Evolutionary conservation across 1,140 invertebrate genomes (phyloP), one percentile per base, ranked within the genome.

Genomic region (Berghia stephanieae): DNA sequence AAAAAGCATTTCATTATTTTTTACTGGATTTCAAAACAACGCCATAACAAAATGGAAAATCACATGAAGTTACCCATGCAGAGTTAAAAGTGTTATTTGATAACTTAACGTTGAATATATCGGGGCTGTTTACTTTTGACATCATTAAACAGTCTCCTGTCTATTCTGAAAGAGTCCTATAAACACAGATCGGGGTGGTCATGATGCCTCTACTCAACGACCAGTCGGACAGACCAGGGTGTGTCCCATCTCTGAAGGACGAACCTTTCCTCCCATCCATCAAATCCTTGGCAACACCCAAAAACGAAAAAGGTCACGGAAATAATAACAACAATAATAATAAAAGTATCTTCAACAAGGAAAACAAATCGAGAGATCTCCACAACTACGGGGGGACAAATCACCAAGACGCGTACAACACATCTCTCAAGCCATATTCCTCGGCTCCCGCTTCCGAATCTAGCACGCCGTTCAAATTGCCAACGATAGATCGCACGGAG

Each of bases 391-490:
- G 13, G 27, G 13, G 27, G 8, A 16, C 66, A 5, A 27, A 36
- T 24, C 27, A 16, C 18, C 21, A 43, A 4, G 21, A 44, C 40
- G 38, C 10, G 40, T 16, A 71, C 31, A 31, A 10, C 57, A 10
- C 10, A 31, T 8, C 10, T 31, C 10, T 24, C 27, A 43, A 71
- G 40, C 8, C 34, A 4, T 46, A 44, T 31, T 71, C 43, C 38
- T 71, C 69, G 6, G 69, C 69, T 21, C 69, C 69, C 10, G 42
- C 40, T 5, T 71, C 69, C 4, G 69, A 44, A n/a, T 44, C 69
- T 43, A 71, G 69, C 69, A 71, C 69, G 38, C 69, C 69, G 13
- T 71, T 71, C 42, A 71, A 46, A 31, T 43, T 71, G 4, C 69
- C 69, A 8, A 71, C 8, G 40, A 71, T 71, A 16, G 40, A 71